A percentile compares a stretch with the other conserved stretches of the same genome.
Evolutionary conservation across 2,888 invertebrate species (phyloP).

Genomic region (Nysson spinosus): DNA sequence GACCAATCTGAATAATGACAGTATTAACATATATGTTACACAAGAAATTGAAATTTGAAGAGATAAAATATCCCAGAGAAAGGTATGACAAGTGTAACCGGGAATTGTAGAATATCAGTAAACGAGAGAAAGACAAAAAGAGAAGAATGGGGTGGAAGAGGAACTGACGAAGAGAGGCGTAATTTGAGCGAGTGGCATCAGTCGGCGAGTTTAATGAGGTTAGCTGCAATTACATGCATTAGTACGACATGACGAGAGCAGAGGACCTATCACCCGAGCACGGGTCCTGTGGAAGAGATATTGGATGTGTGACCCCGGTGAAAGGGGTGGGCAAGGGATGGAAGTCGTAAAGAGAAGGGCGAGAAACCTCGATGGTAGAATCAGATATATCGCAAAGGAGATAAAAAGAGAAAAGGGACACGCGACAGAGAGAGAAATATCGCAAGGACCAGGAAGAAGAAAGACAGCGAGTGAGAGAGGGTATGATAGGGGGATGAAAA

Average conservation of each 20-base stretch:
- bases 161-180: constrained; percentile 42
- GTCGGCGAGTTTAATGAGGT: constrained; percentile 75
- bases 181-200: constrained; percentile 73
- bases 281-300: constrained; percentile 55
- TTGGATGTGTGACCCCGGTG: constrained; percentile 42
- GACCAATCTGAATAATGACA: no score
- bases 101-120: no score
- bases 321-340: constrained; percentile 17
- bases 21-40: no score
- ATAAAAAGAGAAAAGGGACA: constrained; percentile 33
- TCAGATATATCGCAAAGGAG: constrained; percentile 39
- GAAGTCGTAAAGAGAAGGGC: constrained; percentile 32
- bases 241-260: constrained; percentile 69
- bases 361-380: constrained; percentile 37
- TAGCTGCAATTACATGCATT: constrained; percentile 76
- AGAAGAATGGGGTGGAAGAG: background rate
- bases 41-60: no score
- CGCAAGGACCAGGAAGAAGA: background rate
- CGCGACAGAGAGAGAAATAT: constrained; percentile 5
- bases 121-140: constrained; percentile 21
- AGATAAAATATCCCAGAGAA: no score
- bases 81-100: no score
- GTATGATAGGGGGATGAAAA: constrained; percentile 9
- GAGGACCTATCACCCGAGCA: constrained; percentile 59
- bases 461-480: background rate